Evolutionary conservation across 2,797 vertebrate species (phyloP).

Genomic region (Coreius guichenoti): DNA sequence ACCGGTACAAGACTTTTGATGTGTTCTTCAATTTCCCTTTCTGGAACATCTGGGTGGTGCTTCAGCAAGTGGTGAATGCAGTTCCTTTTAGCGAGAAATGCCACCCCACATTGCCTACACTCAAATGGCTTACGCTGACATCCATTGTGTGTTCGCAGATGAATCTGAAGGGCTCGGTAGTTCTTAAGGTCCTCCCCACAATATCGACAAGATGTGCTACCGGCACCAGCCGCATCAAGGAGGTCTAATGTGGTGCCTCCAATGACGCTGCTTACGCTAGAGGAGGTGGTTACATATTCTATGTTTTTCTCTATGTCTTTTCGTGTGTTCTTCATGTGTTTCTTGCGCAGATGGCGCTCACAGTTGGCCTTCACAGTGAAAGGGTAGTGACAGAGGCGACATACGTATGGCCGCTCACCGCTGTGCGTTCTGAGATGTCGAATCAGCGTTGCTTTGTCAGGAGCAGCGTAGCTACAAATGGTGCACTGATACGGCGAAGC

Average conservation of each 20-base stretch:
- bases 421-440: constrained; percentile 95
- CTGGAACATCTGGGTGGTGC: constrained; percentile 92
- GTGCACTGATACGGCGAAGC: constrained; percentile 95
- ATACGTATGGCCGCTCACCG: constrained; percentile 94
- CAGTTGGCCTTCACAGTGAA: constrained; percentile 99
- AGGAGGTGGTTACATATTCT: constrained; percentile 87
- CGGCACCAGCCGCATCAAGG: constrained; percentile 78
- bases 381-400: constrained; percentile 95
- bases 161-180: constrained; percentile 92
- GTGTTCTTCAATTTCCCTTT: constrained; percentile 91
- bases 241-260: constrained; percentile 80
- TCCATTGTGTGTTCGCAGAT: constrained; percentile 92
- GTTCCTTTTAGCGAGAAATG: constrained; percentile 93
- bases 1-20: constrained; percentile 81
- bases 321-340: constrained; percentile 93
- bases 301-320: constrained; percentile 98
- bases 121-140: constrained; percentile 93
- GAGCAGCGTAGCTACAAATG: constrained; percentile 95
- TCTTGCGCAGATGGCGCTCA: constrained; percentile 96
- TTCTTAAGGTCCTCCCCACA: constrained; percentile 91
- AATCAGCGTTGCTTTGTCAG: constrained; percentile 95
- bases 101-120: constrained; percentile 90
- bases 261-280: constrained; percentile 63
- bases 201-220: constrained; percentile 86
- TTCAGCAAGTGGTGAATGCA: constrained; percentile 96